Evolutionary conservation across 2,113 vertebrate species (phyloP).

Genomic region (Passerina amoena): DNA sequence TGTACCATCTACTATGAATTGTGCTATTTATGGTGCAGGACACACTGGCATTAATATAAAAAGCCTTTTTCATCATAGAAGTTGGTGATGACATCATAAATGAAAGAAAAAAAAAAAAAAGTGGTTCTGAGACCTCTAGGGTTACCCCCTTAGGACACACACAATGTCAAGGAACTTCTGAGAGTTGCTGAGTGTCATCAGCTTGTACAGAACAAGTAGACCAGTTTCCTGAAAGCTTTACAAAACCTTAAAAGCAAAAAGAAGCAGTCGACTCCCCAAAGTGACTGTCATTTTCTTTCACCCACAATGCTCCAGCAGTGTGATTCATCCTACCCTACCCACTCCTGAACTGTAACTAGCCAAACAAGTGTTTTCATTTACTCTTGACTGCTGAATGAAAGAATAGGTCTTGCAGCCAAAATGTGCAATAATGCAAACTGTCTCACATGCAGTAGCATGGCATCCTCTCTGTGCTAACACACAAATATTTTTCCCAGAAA

Average conservation of each 20-base stretch:
- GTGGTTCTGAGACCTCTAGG: not conserved
- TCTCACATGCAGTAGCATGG: not conserved
- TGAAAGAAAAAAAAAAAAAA: not conserved
- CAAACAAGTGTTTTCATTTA: not conserved
- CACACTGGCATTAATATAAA: not conserved
- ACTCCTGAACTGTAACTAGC: not conserved
- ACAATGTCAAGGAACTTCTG: not conserved
- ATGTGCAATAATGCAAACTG: not conserved
- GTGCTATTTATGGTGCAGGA: not conserved
- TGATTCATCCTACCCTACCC: not conserved
- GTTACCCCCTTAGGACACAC: not conserved
- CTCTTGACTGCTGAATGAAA: not conserved
- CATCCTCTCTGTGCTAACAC: not conserved
- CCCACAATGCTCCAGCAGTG: not conserved
- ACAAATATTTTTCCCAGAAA: not conserved
- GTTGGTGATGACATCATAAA: not conserved
- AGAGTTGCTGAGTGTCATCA: not conserved
- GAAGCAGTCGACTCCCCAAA: not conserved
- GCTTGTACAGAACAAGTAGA: not conserved
- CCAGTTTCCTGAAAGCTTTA: not conserved
- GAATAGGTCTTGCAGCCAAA: not conserved
- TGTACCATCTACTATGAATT: not conserved
- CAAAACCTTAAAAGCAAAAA: not conserved
- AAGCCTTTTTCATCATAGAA: not conserved
- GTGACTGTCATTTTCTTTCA: not conserved